Conservation (phyloP, 2,888 invertebrate species). For the Heliconius sara region DNA sequence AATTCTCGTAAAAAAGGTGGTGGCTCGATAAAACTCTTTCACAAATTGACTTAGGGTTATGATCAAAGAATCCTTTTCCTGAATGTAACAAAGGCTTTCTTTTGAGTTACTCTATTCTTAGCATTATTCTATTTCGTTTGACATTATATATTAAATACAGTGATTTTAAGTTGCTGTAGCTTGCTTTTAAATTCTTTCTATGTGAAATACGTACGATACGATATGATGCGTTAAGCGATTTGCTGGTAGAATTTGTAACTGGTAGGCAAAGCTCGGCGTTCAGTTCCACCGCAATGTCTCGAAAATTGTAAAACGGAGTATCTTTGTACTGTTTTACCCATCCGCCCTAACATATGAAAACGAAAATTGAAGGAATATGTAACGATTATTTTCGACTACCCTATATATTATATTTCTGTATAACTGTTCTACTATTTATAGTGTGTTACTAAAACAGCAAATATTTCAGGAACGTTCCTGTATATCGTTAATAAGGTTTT, state of each 20-base stretch:
- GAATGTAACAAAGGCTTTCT: background rate
- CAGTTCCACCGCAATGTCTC: too few species aligned
- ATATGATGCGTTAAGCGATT: too few species aligned
- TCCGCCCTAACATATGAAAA: too few species aligned
- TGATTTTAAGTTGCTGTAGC: background rate
- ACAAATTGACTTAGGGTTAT: slow-evolving; percentile 1
- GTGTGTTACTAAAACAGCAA: background rate
- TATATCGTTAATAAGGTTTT: slow-evolving; percentile 1
- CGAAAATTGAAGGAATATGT: too few species aligned
- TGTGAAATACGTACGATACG: too few species aligned
- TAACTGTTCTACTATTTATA: background rate
- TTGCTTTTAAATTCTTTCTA: background rate
- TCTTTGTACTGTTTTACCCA: too few species aligned
- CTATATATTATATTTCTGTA: background rate
- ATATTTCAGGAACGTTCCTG: background rate
- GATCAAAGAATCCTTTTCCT: slow-evolving; percentile 16
- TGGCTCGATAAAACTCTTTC: background rate
- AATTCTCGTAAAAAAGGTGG: background rate
- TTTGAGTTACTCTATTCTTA: background rate
- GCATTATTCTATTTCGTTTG: background rate
- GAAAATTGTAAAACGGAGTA: too few species aligned
- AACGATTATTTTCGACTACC: too few species aligned
- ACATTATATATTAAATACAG: slow-evolving; percentile 8
- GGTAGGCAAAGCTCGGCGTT: too few species aligned
- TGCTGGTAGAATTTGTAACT: too few species aligned